A percentile compares a stretch with the other conserved stretches of the same genome.
Conservation (phyloP, 1,140 invertebrate genomes). For the Nephotettix cincticeps region DNA sequence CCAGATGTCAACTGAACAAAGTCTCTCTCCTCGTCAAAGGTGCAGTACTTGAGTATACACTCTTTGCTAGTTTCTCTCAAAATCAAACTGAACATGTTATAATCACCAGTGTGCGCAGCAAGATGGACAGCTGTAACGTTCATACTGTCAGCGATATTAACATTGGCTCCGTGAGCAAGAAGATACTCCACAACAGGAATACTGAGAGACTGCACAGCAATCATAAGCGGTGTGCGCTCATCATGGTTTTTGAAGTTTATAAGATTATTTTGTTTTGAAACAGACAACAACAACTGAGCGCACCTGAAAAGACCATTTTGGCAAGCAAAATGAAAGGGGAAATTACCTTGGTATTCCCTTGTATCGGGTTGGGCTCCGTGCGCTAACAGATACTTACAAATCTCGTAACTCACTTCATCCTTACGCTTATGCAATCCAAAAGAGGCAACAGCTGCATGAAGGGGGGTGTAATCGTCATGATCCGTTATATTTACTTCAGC, state of each 20-base stretch:
- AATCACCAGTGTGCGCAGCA: conserved; percentile 22
- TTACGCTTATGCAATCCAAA: background rate
- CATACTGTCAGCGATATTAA: conserved; percentile 50
- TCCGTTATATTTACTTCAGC: conserved; percentile 33
- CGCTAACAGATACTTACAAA: conserved; percentile 24
- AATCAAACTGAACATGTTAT: conserved; percentile 17
- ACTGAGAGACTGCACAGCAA: conserved; percentile 53
- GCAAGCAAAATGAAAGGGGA: conserved; percentile 35
- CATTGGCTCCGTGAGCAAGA: conserved; percentile 48
- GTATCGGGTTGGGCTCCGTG: conserved; percentile 27
- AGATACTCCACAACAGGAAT: conserved; percentile 49
- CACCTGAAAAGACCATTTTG: conserved; percentile 34
- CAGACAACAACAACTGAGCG: conserved; percentile 29
- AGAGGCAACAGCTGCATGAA: conserved; percentile 36
- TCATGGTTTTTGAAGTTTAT: conserved; percentile 27
- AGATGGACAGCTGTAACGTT: conserved; percentile 51
- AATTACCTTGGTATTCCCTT: conserved; percentile 14
- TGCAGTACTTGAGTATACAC: conserved; percentile 37
- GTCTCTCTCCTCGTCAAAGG: conserved; percentile 18
- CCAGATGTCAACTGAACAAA: conserved; percentile 18
- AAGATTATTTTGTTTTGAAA: background rate
- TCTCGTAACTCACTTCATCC: conserved; percentile 9
- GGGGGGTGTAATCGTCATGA: conserved; percentile 29
- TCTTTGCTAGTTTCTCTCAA: conserved; percentile 15
- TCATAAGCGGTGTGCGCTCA: conserved; percentile 49